Evolutionary conservation across 2,888 invertebrate species (phyloP), one percentile per base, ranked within the genome.

Genomic region (Lasius fuliginosus): DNA sequence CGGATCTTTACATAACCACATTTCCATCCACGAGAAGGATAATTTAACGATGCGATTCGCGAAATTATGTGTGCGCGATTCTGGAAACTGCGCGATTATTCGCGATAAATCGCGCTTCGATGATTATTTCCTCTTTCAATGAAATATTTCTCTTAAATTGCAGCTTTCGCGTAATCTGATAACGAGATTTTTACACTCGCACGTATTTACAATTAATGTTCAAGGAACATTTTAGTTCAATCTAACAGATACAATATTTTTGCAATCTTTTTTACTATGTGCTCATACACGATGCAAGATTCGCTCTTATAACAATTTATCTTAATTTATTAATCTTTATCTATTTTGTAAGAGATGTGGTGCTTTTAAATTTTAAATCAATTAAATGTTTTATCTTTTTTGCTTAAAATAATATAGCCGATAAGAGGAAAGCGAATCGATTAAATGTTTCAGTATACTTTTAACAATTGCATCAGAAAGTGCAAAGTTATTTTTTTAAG

Each of bases 1-100:
- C 93, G 93, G 91, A 77, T 84, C 84, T 94, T 94, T 94, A 93
- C 91, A 93, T 93, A 94, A 93, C 92, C 93, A 87, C 83, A 81
- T 82, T 83, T 75, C 0, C 23, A 23, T 49, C 9, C 23, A 36
- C 6, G 36, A 36, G 36, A 36, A 36, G 18, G 18, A 73, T 15
- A 3, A 40, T 27, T 36, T 15, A 23, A 23, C 15, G 9, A 27
- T 15, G 36, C 58, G 73, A 40, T 18, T 15, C 18, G 1, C 12
- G 12, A 12, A 15, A n/a, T n/a, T 12, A 1, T 49, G 49, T 49
- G 23, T 23, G 23, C 23, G 23, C 23, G 18, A 49, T 6, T 49
- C 12, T 18, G 1, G 1, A 49, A 49, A 49, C 18, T 49, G 6
- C 46, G 4, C 12, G 8, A 8, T 77, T 23, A 12, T 49, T 2